These are phyloP conservation scores for Synergus japonicus DNA, from an alignment of 2,888 invertebrate species.

Conservation along the genomic window DNA sequence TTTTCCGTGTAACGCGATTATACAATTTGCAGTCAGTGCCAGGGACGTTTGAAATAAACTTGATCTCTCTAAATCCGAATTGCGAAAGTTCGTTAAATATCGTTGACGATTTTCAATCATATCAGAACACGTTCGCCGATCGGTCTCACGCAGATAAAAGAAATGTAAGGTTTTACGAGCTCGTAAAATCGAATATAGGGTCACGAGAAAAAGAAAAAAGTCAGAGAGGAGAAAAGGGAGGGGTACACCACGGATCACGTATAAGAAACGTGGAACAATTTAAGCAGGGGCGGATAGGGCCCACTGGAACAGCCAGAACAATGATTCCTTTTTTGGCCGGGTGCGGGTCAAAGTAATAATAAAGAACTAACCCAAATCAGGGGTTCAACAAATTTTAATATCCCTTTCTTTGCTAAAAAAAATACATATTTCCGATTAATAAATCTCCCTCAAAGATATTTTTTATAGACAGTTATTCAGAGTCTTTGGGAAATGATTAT, in stretches of 20 bases:
- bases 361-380: conserved; percentile 4
- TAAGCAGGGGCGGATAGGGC: conserved; percentile 23
- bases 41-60: not conserved
- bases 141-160: conserved; percentile 67
- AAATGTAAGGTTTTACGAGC: conserved; percentile 62
- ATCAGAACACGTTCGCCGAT: conserved; percentile 10
- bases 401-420: not conserved
- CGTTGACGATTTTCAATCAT: conserved; percentile 37
- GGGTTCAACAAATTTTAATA: conserved; percentile 18
- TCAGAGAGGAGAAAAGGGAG: not conserved
- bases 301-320: conserved; percentile 27
- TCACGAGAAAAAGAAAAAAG: conserved; percentile 42
- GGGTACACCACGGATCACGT: conserved; percentile 45
- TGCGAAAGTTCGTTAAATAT: conserved; percentile 28
- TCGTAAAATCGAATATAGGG: conserved; percentile 58
- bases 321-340: conserved; percentile 26
- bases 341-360: conserved; percentile 13
- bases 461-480: too few species aligned
- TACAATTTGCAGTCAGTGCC: too few species aligned
- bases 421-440: too few species aligned
- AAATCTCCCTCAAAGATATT: too few species aligned
- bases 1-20: too few species aligned
- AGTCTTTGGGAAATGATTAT: too few species aligned
- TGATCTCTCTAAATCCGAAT: not conserved
- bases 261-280: conserved; percentile 33